Evolutionary conservation across 1,140 invertebrate genomes (phyloP).

Genomic region (Drosophila takahashii): DNA sequence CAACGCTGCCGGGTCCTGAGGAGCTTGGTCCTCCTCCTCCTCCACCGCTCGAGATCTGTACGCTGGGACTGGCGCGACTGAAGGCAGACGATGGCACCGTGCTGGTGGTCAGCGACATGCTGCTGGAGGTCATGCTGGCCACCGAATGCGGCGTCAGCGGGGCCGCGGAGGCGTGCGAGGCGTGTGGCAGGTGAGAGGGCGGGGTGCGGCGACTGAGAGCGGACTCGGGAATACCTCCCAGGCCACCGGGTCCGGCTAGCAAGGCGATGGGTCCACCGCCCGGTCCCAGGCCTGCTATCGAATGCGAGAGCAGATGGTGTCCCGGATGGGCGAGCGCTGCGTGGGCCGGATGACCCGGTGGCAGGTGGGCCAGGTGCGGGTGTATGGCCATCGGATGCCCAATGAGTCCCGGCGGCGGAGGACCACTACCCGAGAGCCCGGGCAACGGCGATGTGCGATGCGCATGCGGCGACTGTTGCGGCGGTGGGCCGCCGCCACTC

Average conservation of each 20-base stretch:
- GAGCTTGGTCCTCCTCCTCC: too few relatives aligned
- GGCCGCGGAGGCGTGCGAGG: slow-evolving; percentile 68
- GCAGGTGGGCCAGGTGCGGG: slow-evolving; percentile 77
- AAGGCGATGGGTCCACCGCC: slow-evolving; percentile 76
- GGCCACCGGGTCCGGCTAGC: slow-evolving; percentile 70
- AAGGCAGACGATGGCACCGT: slow-evolving; percentile 84
- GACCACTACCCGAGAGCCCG: slow-evolving; percentile 60
- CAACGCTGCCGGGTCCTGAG: slow-evolving; percentile 56
- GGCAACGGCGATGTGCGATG: slow-evolving; percentile 80
- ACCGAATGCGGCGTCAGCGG: slow-evolving; percentile 68
- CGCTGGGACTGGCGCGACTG: slow-evolving; percentile 84
- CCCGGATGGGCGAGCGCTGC: slow-evolving; percentile 75
- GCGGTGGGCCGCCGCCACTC: slow-evolving; percentile 39
- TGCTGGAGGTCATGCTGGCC: slow-evolving; percentile 58
- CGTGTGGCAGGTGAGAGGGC: slow-evolving; percentile 72
- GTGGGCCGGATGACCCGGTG: slow-evolving; percentile 81
- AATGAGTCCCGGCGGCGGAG: slow-evolving; percentile 70
- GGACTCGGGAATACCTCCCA: slow-evolving; percentile 76
- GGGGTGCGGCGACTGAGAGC: slow-evolving; percentile 77
- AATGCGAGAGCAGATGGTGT: slow-evolving; percentile 80
- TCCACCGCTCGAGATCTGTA: slow-evolving; percentile 65
- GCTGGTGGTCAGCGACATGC: slow-evolving; percentile 66
- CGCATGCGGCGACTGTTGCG: slow-evolving; percentile 73
- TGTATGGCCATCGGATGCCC: slow-evolving; percentile 81
- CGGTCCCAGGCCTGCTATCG: slow-evolving; percentile 72